These are phyloP conservation scores for Onychomys arenicola DNA, from an alignment of 2,797 vertebrate genomes.

Conservation along the genomic window DNA sequence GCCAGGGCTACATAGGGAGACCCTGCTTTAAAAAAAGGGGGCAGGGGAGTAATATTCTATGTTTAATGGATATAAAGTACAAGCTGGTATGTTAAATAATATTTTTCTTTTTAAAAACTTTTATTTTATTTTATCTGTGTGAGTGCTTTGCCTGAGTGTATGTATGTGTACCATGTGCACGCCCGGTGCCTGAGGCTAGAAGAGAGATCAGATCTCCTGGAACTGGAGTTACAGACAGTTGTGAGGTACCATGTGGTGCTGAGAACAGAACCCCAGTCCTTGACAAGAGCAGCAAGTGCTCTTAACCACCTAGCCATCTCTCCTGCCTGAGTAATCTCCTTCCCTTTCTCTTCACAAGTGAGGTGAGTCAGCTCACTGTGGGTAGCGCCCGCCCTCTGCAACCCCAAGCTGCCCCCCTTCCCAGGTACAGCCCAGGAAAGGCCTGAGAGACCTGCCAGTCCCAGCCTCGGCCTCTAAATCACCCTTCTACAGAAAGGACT, in stretches of 20 bases:
- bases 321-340: background rate
- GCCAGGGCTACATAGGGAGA: background rate
- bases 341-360: background rate
- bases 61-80: slow-evolving; percentile 32
- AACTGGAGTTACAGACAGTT: background rate
- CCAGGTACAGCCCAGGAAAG: background rate
- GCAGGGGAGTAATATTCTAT: background rate
- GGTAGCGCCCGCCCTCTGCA: background rate
- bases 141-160: background rate
- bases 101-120: background rate
- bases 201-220: background rate
- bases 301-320: background rate
- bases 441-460: background rate
- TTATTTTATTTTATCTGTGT: background rate
- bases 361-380: slow-evolving; percentile 66
- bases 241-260: background rate
- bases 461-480: background rate
- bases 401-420: background rate
- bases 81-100: background rate
- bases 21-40: background rate
- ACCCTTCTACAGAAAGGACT: background rate
- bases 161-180: background rate
- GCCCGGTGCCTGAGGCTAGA: background rate
- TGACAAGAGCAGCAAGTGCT: background rate
- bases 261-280: background rate